phyloP scores from a whole-genome alignment of 2,113 vertebrate genomes.

The Eublepharis macularius region DNA sequence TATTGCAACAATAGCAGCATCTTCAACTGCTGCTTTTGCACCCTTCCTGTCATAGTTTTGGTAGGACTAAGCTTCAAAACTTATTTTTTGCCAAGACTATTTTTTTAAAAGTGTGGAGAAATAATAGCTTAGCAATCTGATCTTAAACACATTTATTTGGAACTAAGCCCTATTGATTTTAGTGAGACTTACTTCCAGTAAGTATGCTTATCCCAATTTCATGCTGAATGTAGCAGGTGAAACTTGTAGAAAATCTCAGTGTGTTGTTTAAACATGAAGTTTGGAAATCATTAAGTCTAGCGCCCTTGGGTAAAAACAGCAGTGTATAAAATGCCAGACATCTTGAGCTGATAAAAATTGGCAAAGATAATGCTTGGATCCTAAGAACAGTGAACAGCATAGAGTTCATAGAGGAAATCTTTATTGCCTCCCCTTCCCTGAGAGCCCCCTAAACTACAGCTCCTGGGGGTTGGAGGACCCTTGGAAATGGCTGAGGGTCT shows the following conservation, averaged over 20 bases:
- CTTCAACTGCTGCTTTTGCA: not conserved
- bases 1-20: not conserved
- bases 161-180: not conserved
- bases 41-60: not conserved
- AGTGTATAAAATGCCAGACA: not conserved
- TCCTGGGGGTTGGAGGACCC: not conserved
- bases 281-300: not conserved
- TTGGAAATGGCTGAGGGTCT: no score
- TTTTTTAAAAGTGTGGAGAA: not conserved
- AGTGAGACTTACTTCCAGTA: not conserved
- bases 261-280: conserved; percentile 30
- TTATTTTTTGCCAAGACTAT: not conserved
- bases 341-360: conserved; percentile 35
- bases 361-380: not conserved
- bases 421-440: not conserved
- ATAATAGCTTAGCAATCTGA: not conserved
- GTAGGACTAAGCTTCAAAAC: not conserved
- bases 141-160: conserved; percentile 5
- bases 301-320: conserved; percentile 7
- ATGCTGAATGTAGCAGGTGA: conserved; percentile 20
- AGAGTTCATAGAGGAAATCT: no score
- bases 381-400: no score
- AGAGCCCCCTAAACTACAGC: not conserved
- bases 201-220: conserved; percentile 9
- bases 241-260: not conserved